Conservation (phyloP, 2,797 vertebrate genomes). For the Neostethus bicornis region DNA sequence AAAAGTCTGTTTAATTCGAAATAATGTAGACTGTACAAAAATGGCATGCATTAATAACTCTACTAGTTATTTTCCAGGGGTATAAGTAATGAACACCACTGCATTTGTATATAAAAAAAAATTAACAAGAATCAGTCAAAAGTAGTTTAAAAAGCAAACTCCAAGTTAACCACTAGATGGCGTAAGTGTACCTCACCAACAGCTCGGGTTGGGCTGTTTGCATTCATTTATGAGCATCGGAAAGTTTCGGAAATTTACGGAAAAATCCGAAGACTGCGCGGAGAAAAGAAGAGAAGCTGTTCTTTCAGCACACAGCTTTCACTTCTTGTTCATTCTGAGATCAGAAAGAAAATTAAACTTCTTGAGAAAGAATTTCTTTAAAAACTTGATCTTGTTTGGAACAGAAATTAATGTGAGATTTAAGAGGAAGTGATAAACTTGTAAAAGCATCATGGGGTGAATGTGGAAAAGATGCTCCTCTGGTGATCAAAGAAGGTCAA, state of each 20-base stretch:
- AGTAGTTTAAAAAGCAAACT: not conserved
- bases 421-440: slow-evolving; percentile 18
- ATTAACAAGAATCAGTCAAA: no score
- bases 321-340: not conserved
- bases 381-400: no score
- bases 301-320: not conserved
- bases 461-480: slow-evolving; percentile 16
- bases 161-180: not conserved
- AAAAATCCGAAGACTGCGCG: slow-evolving; percentile 44
- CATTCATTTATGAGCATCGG: not conserved
- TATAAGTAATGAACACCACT: no score
- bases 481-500: slow-evolving; percentile 20
- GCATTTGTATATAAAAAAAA: no score
- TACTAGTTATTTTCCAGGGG: no score
- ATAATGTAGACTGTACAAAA: no score
- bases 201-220: fast-evolving
- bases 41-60: no score
- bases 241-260: slow-evolving; percentile 50
- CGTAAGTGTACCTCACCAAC: not conserved
- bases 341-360: not conserved
- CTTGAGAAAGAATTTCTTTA: not conserved
- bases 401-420: no score
- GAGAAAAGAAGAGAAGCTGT: slow-evolving; percentile 4
- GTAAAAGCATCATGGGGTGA: slow-evolving; percentile 53
- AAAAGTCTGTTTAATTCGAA: no score